Conservation (phyloP, 2,888 invertebrate genomes). For the Neoscelio sp. region DNA sequence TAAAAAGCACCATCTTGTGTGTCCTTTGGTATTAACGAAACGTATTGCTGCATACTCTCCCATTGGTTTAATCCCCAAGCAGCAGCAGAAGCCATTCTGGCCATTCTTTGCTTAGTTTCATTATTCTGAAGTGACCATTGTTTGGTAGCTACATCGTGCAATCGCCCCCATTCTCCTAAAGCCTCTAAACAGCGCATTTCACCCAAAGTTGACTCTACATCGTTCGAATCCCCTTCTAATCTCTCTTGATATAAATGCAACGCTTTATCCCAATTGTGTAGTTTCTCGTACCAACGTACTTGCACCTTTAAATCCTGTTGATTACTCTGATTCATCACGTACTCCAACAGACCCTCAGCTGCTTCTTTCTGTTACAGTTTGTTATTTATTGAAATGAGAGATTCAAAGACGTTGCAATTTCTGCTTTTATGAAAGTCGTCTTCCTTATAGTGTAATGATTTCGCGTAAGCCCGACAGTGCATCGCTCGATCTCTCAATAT, state of each 20-base stretch:
- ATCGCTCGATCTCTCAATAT: conserved; percentile 96
- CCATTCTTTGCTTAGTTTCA: conserved; percentile 88
- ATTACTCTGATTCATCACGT: conserved; percentile 92
- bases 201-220: conserved; percentile 93
- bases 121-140: conserved; percentile 90
- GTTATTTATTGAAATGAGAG: conserved; percentile 98
- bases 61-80: conserved; percentile 98
- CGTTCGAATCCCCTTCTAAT: conserved; percentile 86
- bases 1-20: conserved; percentile 98
- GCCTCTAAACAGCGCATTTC: conserved; percentile 98
- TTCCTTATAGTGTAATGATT: conserved; percentile 95
- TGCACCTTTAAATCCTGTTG: conserved; percentile 85
- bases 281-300: conserved; percentile 99
- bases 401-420: conserved; percentile 94
- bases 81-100: conserved; percentile 96
- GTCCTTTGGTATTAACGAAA: conserved; percentile 94
- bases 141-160: conserved; percentile 91
- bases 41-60: conserved; percentile 97
- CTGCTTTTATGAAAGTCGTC: conserved; percentile 95
- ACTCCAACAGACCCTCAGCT: conserved; percentile 95
- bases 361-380: conserved; percentile 99
- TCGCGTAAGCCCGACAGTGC: conserved; percentile 94
- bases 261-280: conserved; percentile 99
- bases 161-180: conserved; percentile 96
- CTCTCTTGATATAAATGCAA: conserved; percentile 93